Evolutionary conservation across 2,797 vertebrate species (phyloP), one percentile per base, ranked within the genome.

Genomic region (Chiroxiphia lanceolata): DNA sequence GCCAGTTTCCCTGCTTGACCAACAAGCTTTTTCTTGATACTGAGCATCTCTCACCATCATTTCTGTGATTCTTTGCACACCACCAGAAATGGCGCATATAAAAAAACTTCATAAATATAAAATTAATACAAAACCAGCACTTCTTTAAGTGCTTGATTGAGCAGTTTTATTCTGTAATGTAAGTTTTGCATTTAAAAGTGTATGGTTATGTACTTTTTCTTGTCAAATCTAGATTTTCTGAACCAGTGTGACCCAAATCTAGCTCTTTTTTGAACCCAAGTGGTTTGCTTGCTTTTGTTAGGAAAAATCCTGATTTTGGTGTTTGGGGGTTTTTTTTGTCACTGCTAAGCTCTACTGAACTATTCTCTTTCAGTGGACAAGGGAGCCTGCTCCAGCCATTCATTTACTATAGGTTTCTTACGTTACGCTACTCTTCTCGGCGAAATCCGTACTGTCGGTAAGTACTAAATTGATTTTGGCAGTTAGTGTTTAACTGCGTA

Each of bases 381-480:
- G 99, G 99, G 86, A 99, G 99, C 94, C 98, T 99, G 97, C 98
- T 99, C 48, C 98, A 99, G 97, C 99, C 99, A 5, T 99, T 99
- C 96, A 99, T 99, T 98, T 99, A 99, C 97, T 99, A 99, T 78
- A 97, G 99, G 90, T 99, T 99, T 97, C 99, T 99, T 85, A 99
- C 99, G 3, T 98, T 99, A 27, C 99, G 99, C 53, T 99, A 99
- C 70, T 98, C 99, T 25, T 99, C 99, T 89, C 98, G 99, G 96
- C 98, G 99, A 98, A 99, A 99, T 97, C 99, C 99, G 0, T 99
- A 99, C 97, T 99, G 99, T 96, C 98, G 99, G 99, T 99, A 98
- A 98, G 98, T 75, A 14, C 38, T 45, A 6, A 14, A n/a, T 19
- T 56, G 11, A 45, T 84, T 48, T 51, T 3, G 12, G 31, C 47